These are phyloP conservation scores for Pseudomyrmex concolor DNA, from an alignment of 1,140 invertebrate species.

Conservation along the genomic window DNA sequence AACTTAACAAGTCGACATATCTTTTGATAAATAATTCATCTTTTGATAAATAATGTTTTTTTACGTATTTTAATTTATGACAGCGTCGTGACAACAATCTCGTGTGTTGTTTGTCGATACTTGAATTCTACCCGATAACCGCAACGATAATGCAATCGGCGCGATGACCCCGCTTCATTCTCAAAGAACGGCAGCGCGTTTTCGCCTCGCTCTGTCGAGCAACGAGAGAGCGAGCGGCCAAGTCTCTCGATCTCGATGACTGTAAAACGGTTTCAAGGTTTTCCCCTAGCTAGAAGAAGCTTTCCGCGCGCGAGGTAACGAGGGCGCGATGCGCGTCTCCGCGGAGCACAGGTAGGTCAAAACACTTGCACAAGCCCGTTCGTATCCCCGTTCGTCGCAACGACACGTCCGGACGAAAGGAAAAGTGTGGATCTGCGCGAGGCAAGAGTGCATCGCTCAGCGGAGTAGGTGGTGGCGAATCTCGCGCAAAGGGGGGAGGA, in stretches of 20 bases:
- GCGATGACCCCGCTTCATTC: conserved; percentile 52
- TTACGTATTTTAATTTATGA: not conserved
- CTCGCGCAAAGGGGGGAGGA: not conserved
- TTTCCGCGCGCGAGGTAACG: conserved; percentile 72
- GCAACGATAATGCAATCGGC: conserved; percentile 29
- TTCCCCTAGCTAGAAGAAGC: conserved; percentile 50
- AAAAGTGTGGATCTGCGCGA: conserved; percentile 63
- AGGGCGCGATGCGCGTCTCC: conserved; percentile 74
- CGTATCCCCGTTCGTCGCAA: conserved; percentile 31
- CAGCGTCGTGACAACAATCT: not conserved
- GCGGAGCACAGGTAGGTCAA: conserved; percentile 58
- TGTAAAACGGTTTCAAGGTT: conserved; percentile 76
- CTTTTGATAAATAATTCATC: not conserved
- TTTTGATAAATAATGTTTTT: not conserved
- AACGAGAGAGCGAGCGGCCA: conserved; percentile 69
- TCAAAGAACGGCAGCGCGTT: conserved; percentile 62
- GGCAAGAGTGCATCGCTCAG: conserved; percentile 12
- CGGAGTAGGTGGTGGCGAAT: not conserved
- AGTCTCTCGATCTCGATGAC: conserved; percentile 67
- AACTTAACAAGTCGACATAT: not conserved
- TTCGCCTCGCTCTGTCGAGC: conserved; percentile 70
- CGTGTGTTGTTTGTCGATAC: not conserved
- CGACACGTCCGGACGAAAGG: conserved; percentile 67
- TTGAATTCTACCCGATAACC: conserved; percentile 40
- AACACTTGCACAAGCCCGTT: conserved; percentile 63